Base-by-base conservation (phyloP, 30 jellyfish, hydroid and myxozoan genomes). In the Cassiopea xamachana region DNA sequence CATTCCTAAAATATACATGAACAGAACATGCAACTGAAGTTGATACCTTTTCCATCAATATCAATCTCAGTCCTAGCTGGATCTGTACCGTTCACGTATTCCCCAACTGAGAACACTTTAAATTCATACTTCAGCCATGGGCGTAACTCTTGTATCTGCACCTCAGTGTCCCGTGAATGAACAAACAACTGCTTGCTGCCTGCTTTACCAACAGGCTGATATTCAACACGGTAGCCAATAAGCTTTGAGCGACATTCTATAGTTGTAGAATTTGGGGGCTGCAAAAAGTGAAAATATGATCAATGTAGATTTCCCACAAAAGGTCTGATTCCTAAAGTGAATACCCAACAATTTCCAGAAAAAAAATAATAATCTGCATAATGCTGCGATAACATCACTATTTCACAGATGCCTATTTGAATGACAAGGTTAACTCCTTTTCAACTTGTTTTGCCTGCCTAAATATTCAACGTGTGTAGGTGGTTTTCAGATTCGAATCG, bases 11-110 rank as follows among this genome's bases (percentile, higher is more conserved):
- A 27, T 27, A 75, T 3, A 48, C 59, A 5, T 75, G 39, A 9
- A 5, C 12, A 75, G 58, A 3, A 55, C 12, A 55, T 1, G 2
- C 18, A 50, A 13, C 9, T 14, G 18, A 77, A 19, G 8, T 14
- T 14, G 55, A 48, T 39, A 83, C 91, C 91, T 83, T 69, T 83
- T 17, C 91, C 91, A 44, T 69, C 27, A 19, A 83, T 46, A 13
- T 69, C 14, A 44, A 83, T 83, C 15, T 80, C 49, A 12, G 8
- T 60, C 50, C 15, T 60, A 19, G 74, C 69, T 8, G 88, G 69
- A 1, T 2, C 13, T 43, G 58, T 64, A 46, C 88, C 60, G 77
- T 67, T 19, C 46, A 8, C 51, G 27, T 6, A 59, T 49, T 17
- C 18, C 18, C 60, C 69, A 44, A 2, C 77, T 9, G 89, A 46